Evolutionary conservation across 2,888 invertebrate genomes (phyloP), one percentile per base, ranked within the genome.

Genomic region (Xylota sylvarum): DNA sequence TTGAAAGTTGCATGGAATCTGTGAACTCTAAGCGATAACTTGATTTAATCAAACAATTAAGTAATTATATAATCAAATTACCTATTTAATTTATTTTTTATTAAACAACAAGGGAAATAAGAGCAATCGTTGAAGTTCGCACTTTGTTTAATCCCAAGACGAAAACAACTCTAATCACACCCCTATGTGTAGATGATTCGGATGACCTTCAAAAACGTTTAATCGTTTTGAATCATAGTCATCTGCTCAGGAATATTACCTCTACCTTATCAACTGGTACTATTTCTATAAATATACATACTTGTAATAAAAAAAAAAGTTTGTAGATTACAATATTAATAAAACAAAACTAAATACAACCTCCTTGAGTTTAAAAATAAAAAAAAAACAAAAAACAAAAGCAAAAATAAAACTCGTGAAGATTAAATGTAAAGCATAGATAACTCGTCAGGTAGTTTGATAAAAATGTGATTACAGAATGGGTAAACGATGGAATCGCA

Each of bases 401-500:
- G 2, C n/a, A 10, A 62, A 27, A 43, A 62, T 10, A 46, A 27
- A 30, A 17, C 30, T 64, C 30, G 46, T n/a, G 46, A 14, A 10
- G 17, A 58, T 37, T 17, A 37, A n/a, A 58, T 37, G 7, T 10
- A 5, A 30, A 17, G 17, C 5, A 64, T 23, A 23, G 60, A 62
- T 43, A 62, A 62, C 27, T 17, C 27, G 43, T 62, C 30, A 64
- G 30, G 43, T 46, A 46, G 37, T 58, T 19, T 19, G 35, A 58
- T 37, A 32, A 10, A 58, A 58, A 37, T 2, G 3, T 23, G 23
- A 23, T 23, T 23, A 23, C 35, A 60, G 40, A 40, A 23, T 35
- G 58, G 19, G 35, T 19, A 12, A 5, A 58, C 23, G 23, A 48
- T 19, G 4, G 30, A 56, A 69, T 37, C 40, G 5, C 40, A 69